These are phyloP conservation scores for Plagodis dolabraria DNA, from an alignment of 2,888 invertebrate species.

Conservation along the genomic window DNA sequence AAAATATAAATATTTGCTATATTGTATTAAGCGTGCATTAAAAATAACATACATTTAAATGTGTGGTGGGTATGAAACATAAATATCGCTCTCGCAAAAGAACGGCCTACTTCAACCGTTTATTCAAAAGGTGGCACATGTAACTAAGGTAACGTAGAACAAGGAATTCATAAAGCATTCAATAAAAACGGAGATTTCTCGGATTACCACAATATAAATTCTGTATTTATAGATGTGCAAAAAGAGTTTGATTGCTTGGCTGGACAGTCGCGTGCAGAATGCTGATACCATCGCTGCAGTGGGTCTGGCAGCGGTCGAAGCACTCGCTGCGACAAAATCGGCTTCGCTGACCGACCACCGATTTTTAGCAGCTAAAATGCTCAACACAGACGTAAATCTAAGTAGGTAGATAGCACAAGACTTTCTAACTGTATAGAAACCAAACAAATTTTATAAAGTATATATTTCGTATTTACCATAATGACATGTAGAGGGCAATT, in stretches of 20 bases:
- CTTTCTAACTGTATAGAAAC: no score
- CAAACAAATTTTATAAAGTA: no score
- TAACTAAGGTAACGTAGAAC: slow-evolving; percentile 11
- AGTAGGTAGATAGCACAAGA: no score
- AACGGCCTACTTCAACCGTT: slow-evolving; percentile 24
- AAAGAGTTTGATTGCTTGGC: slow-evolving; percentile 28
- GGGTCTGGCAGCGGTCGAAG: slow-evolving; percentile 32
- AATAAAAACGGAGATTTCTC: slow-evolving; percentile 29
- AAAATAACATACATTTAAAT: no score
- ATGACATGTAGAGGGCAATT: no score
- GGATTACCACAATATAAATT: slow-evolving; percentile 34
- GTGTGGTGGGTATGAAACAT: slow-evolving; percentile 8
- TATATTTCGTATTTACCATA: no score
- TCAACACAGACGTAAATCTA: no score
- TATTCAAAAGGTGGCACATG: slow-evolving; percentile 19
- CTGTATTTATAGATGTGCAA: slow-evolving; percentile 39
- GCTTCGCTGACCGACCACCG: slow-evolving; percentile 10
- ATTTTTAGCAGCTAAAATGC: not conserved
- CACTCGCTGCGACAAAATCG: slow-evolving; percentile 13
- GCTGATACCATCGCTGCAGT: slow-evolving; percentile 52
- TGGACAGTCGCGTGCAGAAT: slow-evolving; percentile 48
- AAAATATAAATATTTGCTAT: no score
- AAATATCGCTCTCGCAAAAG: slow-evolving; percentile 17
- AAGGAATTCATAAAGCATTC: slow-evolving; percentile 35
- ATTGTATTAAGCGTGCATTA: no score